Percentiles rank a stretch among this genome's conserved stretches.
Evolutionary conservation across 2,797 vertebrate genomes (phyloP).

Genomic region (Urosaurus nigricauda): DNA sequence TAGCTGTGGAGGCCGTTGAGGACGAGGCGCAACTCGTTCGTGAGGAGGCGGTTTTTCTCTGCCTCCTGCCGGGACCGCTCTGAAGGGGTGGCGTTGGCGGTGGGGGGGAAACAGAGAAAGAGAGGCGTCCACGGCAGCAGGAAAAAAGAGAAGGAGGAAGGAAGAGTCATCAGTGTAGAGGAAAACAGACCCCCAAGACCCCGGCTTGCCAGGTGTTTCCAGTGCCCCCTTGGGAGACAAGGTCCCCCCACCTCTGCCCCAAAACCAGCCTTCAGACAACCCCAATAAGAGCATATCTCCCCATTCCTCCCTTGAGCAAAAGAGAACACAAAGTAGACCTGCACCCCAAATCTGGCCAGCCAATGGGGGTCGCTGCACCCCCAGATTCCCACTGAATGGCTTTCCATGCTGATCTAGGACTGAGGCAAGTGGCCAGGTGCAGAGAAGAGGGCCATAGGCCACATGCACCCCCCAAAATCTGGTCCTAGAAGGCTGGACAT

Average conservation of each 20-base stretch:
- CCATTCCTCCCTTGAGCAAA: not conserved
- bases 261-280: not conserved
- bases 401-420: not conserved
- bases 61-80: slow-evolving; percentile 76
- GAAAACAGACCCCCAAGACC: too few species aligned
- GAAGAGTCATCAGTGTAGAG: not conserved
- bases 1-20: slow-evolving; percentile 80
- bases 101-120: not conserved
- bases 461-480: too few species aligned
- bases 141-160: slow-evolving; percentile 15
- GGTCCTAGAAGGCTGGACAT: not conserved
- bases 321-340: too few species aligned
- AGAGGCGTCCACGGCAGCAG: slow-evolving; percentile 51
- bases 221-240: not conserved
- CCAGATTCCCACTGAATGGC: too few species aligned
- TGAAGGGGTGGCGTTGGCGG: slow-evolving; percentile 74
- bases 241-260: not conserved
- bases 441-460: not conserved
- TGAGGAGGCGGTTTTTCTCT: slow-evolving; percentile 77
- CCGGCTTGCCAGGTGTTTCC: too few species aligned
- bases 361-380: too few species aligned
- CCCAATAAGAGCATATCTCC: not conserved
- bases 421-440: not conserved
- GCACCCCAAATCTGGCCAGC: too few species aligned
- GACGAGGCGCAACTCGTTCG: slow-evolving; percentile 78